A percentile compares a stretch with the other conserved stretches of the same genome.
These are phyloP conservation scores for Drosophila sordidapex DNA, from an alignment of 2,888 invertebrate genomes.

Conservation along the genomic window DNA sequence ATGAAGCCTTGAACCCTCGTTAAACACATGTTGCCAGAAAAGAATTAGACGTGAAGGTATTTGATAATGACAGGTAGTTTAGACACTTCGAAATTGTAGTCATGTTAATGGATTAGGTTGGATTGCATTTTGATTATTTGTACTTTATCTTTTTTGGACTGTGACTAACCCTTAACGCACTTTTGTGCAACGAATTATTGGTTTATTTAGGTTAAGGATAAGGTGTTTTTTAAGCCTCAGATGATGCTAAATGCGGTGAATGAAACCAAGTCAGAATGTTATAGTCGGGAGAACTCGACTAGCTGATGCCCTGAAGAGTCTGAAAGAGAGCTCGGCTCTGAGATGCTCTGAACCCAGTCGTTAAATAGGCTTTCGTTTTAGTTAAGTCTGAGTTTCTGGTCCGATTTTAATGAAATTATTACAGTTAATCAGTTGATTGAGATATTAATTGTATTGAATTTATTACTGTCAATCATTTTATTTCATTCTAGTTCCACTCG, in stretches of 20 bases:
- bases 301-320: neutral
- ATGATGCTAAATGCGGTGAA: neutral
- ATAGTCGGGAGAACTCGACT: neutral
- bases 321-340: neutral
- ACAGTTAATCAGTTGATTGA: neutral
- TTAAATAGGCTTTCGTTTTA: neutral
- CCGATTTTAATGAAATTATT: neutral
- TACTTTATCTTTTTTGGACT: neutral
- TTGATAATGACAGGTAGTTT: slow-evolving; percentile 46
- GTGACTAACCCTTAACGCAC: neutral
- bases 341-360: neutral
- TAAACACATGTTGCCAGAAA: slow-evolving; percentile 81
- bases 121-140: neutral
- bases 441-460: neutral
- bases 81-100: neutral
- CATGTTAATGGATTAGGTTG: slow-evolving; percentile 4
- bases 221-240: neutral
- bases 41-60: slow-evolving; percentile 43
- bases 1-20: slow-evolving; percentile 80
- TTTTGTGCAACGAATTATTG: neutral
- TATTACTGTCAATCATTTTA: neutral
- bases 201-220: neutral
- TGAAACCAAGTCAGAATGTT: neutral
- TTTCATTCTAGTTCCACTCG: neutral
- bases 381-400: neutral